Percentiles rank a stretch among this genome's conserved stretches.
Conservation (phyloP, 2,113 vertebrate genomes). For the Alces alces region DNA sequence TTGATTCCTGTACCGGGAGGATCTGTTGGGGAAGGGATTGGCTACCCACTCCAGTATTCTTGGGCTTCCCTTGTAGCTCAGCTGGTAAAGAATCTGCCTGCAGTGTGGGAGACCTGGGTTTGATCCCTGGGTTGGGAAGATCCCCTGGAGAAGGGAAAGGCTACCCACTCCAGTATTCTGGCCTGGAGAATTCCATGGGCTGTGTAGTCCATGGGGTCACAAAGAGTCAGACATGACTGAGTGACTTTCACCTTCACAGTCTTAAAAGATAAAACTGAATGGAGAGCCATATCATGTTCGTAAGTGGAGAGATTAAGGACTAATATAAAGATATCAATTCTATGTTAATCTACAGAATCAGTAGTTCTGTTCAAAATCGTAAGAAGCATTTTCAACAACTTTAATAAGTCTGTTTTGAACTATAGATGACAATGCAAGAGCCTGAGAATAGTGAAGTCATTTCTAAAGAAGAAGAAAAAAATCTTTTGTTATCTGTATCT, state of each 20-base stretch:
- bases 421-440: not conserved
- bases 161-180: not conserved
- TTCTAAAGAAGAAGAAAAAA: not conserved
- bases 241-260: not conserved
- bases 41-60: not conserved
- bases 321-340: not conserved
- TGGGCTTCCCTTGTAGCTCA: not conserved
- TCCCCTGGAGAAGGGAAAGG: not conserved
- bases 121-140: not conserved
- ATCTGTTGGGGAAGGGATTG: not conserved
- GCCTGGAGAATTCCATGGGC: not conserved
- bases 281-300: not conserved
- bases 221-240: not conserved
- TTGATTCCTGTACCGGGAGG: not conserved
- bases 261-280: not conserved
- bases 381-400: not conserved
- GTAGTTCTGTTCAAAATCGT: not conserved
- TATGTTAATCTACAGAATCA: not conserved
- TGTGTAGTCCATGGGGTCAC: not conserved
- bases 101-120: not conserved
- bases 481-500: not conserved
- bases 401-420: not conserved
- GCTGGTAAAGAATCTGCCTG: not conserved
- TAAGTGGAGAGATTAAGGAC: not conserved
- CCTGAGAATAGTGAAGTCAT: not conserved